A percentile compares a stretch with the other conserved stretches of the same genome.
phyloP scores from a whole-genome alignment of 1,140 invertebrate species.

The Drosophila athabasca region DNA sequence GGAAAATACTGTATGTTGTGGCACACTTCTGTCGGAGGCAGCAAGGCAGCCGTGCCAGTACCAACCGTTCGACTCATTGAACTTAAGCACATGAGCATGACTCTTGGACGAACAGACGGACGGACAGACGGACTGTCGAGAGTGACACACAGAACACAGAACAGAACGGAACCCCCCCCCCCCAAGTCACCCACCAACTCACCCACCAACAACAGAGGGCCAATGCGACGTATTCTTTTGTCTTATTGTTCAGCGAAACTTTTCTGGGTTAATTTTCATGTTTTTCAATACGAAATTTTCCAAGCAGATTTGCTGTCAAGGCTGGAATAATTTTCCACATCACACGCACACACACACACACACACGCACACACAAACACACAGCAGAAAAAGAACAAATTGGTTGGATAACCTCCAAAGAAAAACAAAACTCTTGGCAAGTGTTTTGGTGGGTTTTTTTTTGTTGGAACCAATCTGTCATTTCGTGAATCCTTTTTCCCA shows the following conservation, averaged over 20 bases:
- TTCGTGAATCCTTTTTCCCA: conserved; percentile 3
- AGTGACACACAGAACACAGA: conserved; percentile 20
- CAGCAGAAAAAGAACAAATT: conserved; percentile 43
- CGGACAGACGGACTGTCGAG: conserved; percentile 34
- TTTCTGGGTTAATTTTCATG: conserved; percentile 66
- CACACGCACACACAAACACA: too few species aligned
- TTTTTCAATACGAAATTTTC: conserved; percentile 57
- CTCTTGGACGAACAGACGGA: conserved; percentile 1
- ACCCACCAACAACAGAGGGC: conserved; percentile 5
- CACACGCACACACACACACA: conserved; percentile 31
- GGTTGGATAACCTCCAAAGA: conserved; percentile 28
- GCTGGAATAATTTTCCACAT: conserved; percentile 57
- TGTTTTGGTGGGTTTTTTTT: not conserved
- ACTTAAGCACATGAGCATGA: conserved; percentile 59
- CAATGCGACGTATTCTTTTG: conserved; percentile 51
- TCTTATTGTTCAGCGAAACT: conserved; percentile 54
- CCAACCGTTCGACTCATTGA: conserved; percentile 61
- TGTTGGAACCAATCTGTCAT: not conserved
- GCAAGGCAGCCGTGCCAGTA: conserved; percentile 6
- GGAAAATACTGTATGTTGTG: conserved; percentile 26
- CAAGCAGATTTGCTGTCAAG: conserved; percentile 59
- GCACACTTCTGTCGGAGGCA: conserved; percentile 38
- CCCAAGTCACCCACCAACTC: conserved; percentile 3
- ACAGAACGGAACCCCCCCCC: conserved; percentile 2
- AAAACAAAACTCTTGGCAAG: not conserved